phyloP scores from a whole-genome alignment of 2,113 vertebrate genomes.

The Tenrec ecaudatus region DNA sequence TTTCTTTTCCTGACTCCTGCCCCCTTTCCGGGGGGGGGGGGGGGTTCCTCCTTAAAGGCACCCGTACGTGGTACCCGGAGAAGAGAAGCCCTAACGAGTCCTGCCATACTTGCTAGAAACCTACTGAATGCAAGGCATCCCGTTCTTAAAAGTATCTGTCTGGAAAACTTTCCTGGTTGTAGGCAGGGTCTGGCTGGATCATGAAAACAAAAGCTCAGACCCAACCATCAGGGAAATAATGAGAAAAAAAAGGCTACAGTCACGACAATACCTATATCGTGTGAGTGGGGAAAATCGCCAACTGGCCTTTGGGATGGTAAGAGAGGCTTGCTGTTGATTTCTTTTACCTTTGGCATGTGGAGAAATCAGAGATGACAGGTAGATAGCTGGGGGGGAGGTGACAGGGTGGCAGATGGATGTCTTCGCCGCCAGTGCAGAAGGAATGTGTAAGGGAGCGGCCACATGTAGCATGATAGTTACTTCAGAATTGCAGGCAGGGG shows the following conservation, averaged over 20 bases:
- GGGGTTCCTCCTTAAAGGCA: slow-evolving; percentile 52
- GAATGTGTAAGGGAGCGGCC: slow-evolving; percentile 33
- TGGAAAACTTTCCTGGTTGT: slow-evolving; percentile 43
- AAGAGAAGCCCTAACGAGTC: slow-evolving; percentile 24
- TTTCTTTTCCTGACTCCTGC: neutral
- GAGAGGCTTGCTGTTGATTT: neutral
- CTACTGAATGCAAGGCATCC: slow-evolving; percentile 27
- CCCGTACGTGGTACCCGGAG: neutral
- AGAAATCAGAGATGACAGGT: slow-evolving; percentile 47
- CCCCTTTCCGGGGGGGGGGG: neutral
- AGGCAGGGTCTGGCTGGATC: neutral
- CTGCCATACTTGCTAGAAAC: slow-evolving; percentile 1
- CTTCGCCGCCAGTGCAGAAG: slow-evolving; percentile 30
- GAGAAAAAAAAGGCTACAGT: neutral
- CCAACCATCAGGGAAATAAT: neutral
- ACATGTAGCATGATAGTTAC: slow-evolving; percentile 41
- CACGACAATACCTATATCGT: neutral
- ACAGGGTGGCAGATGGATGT: slow-evolving; percentile 47
- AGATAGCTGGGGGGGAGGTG: slow-evolving; percentile 32
- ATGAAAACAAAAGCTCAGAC: neutral
- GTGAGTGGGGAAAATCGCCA: neutral
- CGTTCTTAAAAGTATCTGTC: slow-evolving; percentile 7
- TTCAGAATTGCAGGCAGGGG: slow-evolving; percentile 50
- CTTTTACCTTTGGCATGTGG: neutral
- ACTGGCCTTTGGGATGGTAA: slow-evolving; percentile 26